These are phyloP conservation scores for Thereva unica DNA, from an alignment of 2,888 invertebrate species.

Conservation along the genomic window DNA sequence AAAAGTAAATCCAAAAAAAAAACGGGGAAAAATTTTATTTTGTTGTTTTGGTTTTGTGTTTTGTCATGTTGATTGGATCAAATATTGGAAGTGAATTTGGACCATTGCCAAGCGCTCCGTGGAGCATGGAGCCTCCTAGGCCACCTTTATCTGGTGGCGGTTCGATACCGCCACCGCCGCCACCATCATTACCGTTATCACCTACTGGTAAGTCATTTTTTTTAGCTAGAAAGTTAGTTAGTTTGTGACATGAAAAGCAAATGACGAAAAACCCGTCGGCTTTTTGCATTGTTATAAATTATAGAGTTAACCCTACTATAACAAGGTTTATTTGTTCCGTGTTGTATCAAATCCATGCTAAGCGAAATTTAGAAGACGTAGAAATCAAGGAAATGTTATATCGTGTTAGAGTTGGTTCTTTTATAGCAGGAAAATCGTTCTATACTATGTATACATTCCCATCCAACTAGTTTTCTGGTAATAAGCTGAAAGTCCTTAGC, in stretches of 20 bases:
- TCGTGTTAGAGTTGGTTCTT: not conserved
- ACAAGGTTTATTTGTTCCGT: not conserved
- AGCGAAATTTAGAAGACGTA: no score
- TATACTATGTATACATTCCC: not conserved
- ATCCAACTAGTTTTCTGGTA: no score
- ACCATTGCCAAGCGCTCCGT: slow-evolving; percentile 49
- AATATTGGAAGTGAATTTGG: slow-evolving; percentile 50
- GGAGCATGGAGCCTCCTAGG: slow-evolving; percentile 50
- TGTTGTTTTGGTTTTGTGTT: slow-evolving; percentile 36
- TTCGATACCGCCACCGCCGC: slow-evolving; percentile 57
- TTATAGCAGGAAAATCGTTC: not conserved
- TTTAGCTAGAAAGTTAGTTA: not conserved
- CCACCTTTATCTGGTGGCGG: slow-evolving; percentile 46
- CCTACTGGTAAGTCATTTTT: slow-evolving; percentile 58
- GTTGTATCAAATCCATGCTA: no score
- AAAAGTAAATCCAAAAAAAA: slow-evolving; percentile 27
- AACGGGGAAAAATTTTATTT: slow-evolving; percentile 26
- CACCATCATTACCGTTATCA: slow-evolving; percentile 63
- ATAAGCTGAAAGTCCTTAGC: no score
- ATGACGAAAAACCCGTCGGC: slow-evolving; percentile 10
- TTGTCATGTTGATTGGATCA: slow-evolving; percentile 52
- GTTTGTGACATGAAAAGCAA: not conserved
- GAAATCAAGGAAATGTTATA: not conserved
- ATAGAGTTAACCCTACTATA: not conserved
- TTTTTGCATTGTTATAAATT: not conserved